These are phyloP conservation scores for Eudyptes chrysolophus DNA, from an alignment of 2,113 vertebrate genomes.

Conservation along the genomic window DNA sequence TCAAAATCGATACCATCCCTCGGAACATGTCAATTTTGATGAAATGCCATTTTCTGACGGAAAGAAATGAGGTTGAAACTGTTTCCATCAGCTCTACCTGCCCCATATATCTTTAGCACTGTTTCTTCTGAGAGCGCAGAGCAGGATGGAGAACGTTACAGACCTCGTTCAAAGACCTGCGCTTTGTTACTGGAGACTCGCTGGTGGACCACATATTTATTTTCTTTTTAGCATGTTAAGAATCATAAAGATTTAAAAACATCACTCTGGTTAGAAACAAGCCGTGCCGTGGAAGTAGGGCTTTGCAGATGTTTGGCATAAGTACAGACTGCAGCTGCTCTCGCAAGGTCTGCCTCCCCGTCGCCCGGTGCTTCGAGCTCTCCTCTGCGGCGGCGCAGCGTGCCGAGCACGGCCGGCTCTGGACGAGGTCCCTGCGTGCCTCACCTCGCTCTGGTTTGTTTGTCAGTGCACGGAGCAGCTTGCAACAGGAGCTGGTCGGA, in stretches of 20 bases:
- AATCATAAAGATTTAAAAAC: background rate
- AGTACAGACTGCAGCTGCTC: background rate
- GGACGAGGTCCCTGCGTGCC: fast-evolving
- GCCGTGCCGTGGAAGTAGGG: background rate
- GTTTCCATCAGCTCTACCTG: background rate
- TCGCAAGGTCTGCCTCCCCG: no score
- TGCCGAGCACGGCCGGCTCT: background rate
- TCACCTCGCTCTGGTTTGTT: background rate
- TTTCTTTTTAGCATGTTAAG: background rate
- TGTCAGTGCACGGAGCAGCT: background rate
- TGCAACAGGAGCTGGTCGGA: background rate
- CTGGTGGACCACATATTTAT: background rate
- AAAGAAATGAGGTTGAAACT: background rate
- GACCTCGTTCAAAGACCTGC: background rate
- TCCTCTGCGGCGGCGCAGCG: background rate
- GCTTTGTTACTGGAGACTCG: background rate
- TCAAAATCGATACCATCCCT: background rate
- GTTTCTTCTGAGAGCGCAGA: background rate
- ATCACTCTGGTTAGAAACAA: background rate
- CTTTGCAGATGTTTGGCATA: background rate
- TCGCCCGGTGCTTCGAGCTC: background rate
- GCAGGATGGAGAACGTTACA: background rate
- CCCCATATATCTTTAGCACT: background rate
- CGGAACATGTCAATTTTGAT: background rate
- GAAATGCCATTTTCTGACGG: background rate